phyloP scores from a whole-genome alignment of 2,113 vertebrate genomes.

The Notechis scutatus region DNA sequence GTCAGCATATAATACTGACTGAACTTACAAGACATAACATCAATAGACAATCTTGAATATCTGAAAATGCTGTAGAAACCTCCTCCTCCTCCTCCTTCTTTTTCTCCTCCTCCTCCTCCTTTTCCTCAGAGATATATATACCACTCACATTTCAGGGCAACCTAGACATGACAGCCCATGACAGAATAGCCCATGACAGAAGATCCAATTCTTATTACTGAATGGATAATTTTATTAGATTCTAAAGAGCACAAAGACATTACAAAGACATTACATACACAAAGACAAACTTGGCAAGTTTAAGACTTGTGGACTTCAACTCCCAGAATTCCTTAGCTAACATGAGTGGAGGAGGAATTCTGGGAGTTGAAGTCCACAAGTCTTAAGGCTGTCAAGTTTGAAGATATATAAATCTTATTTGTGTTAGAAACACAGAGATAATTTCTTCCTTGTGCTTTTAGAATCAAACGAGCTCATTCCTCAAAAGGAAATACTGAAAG shows the following conservation, averaged over 20 bases:
- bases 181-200: background rate
- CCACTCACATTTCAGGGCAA: background rate
- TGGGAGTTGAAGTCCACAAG: too few relatives aligned
- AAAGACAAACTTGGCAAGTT: too few relatives aligned
- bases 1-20: background rate
- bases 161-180: background rate
- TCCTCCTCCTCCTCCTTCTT: too few relatives aligned
- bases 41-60: background rate
- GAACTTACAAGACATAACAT: background rate
- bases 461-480: background rate
- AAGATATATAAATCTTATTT: background rate
- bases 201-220: background rate
- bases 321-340: too few relatives aligned
- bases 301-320: too few relatives aligned
- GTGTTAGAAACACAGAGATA: background rate
- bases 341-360: too few relatives aligned
- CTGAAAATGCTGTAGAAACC: background rate
- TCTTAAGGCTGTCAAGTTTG: too few relatives aligned
- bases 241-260: background rate
- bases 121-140: background rate
- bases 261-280: too few relatives aligned
- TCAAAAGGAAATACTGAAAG: background rate
- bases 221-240: constrained; percentile 17
- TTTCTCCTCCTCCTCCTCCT: too few relatives aligned
- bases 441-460: background rate